Base-by-base conservation (phyloP, 2,113 vertebrate species). In the Microcebus lehilahytsara region DNA sequence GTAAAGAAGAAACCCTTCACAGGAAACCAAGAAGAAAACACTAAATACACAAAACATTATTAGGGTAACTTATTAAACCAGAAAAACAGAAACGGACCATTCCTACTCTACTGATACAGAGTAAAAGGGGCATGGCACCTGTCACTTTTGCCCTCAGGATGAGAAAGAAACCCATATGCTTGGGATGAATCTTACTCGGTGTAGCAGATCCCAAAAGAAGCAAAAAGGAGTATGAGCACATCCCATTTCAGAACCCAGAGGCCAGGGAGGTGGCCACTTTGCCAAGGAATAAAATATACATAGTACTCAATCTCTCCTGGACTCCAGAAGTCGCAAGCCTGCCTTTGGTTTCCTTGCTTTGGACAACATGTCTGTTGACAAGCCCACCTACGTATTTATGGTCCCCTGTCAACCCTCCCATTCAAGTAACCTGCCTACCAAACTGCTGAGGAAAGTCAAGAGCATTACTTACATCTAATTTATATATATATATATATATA, bases 11-110 rank as follows among this genome's bases (percentile, higher is more conserved):
- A 64, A 53, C 2, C n/a, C 60, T 81, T 84, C 42, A 74, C 30
- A 42, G 60, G 60, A 89, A 92, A 93, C 64, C 60, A 96, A 88
- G 37, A 46, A 10, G 32, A 95, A 96, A 86, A 32, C 20, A 72
- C 25, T 84, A 77, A 64, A 23, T 67, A n/a, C 0, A 83, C 37
- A 40, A 88, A 78, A 42, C 20, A 58, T 23, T 12, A 66, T 74
- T 34, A 84, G 9, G 51, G 25, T 69, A 87, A 77, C 72, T 88
- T 89, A 85, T 66, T 83, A 78, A 83, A 81, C 27, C 46, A 84
- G 16, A 74, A 84, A 6, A 17, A 42, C 37, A 67, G n/a, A 85
- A 20, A 79, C 3, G 64, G 9, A 49, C 25, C 49, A 85, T 67
- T 53, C 22, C 37, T 53, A 84, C n/a, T 77, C 20, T 42, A 74